A percentile compares a stretch with the other conserved stretches of the same genome.
Conservation (phyloP, 1,140 invertebrate genomes). For the Dinothrombium tinctorium region DNA sequence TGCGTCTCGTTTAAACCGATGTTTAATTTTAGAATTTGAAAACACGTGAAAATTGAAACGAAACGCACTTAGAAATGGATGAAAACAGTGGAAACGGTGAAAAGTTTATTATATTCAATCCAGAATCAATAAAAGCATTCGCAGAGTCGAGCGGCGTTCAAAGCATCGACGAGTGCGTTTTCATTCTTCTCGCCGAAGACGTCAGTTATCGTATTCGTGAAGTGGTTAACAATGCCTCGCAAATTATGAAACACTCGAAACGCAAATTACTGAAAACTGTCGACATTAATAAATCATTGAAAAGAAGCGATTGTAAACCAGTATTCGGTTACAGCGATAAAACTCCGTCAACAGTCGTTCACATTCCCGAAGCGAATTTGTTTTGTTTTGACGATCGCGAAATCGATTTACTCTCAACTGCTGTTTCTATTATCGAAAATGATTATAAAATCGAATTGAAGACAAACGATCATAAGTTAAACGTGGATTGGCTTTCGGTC, state of each 20-base stretch:
- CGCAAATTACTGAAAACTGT: conserved; percentile 2
- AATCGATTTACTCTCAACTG: no score
- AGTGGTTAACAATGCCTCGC: conserved; percentile 4
- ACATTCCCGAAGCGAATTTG: not conserved
- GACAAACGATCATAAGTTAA: not conserved
- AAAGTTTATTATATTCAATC: no score
- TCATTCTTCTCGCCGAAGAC: conserved; percentile 20
- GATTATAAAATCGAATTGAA: not conserved
- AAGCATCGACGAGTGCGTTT: conserved; percentile 19
- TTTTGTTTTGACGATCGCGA: no score
- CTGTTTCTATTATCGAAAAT: not conserved
- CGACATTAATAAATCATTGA: conserved; percentile 8
- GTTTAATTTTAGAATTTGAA: no score
- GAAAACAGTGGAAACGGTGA: no score
- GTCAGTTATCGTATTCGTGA: conserved; percentile 15
- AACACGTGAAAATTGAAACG: no score
- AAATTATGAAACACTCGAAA: conserved; percentile 9
- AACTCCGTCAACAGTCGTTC: not conserved
- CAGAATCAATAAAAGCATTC: conserved; percentile 19
- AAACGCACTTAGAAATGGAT: no score
- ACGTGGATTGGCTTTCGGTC: not conserved
- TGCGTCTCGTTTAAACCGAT: no score
- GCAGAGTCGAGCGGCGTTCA: conserved; percentile 19
- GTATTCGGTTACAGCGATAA: conserved; percentile 6
- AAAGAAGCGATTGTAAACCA: conserved; percentile 6